Evolutionary conservation across 2,113 vertebrate species (phyloP), one percentile per base, ranked within the genome.

Genomic region (Zeus faber): DNA sequence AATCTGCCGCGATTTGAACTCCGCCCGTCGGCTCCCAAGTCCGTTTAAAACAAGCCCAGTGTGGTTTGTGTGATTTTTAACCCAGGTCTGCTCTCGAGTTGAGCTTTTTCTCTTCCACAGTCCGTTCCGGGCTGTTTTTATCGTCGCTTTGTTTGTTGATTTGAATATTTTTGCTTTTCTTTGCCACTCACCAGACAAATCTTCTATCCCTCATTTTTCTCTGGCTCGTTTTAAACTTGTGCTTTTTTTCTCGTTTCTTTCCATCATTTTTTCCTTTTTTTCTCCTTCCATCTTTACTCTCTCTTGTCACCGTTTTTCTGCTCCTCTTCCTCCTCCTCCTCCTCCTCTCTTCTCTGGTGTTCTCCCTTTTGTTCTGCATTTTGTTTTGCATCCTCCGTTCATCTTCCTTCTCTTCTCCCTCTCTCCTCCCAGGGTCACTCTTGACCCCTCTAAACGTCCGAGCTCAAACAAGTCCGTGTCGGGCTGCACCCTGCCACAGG

Each of bases 371-470:
- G n/a, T n/a, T n/a, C n/a, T n/a, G n/a, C n/a, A n/a, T 22, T 74
- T 74, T 69, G 71, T 71, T 68, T 45, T 59, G 75, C 66, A 67
- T 63, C 62, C 61, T 67, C 65, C 46, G 70, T 69, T 49, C 72
- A 70, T 72, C 68, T 49, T 69, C 56, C 52, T 72, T 78, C 57
- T 80, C 65, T 71, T 80, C 77, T 84, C 62, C 69, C 74, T 84
- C 74, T 82, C 73, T 83, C 68, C 64, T 77, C 79, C 72, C 72
- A 97, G 95, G 95, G 95, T 97, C 92, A 94, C 91, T 93, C 92
- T 97, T 91, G 95, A 97, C 93, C 94, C 95, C 81, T 94, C 94
- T 91, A 96, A 97, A 91, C 92, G 93, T 82, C 95, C 93, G 90
- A 93, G 91, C 87, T 95, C 94, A 91, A 95, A 95, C 89, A 92